These are phyloP conservation scores for Drosophila nikananu DNA, from an alignment of 1,140 invertebrate species.

Conservation along the genomic window DNA sequence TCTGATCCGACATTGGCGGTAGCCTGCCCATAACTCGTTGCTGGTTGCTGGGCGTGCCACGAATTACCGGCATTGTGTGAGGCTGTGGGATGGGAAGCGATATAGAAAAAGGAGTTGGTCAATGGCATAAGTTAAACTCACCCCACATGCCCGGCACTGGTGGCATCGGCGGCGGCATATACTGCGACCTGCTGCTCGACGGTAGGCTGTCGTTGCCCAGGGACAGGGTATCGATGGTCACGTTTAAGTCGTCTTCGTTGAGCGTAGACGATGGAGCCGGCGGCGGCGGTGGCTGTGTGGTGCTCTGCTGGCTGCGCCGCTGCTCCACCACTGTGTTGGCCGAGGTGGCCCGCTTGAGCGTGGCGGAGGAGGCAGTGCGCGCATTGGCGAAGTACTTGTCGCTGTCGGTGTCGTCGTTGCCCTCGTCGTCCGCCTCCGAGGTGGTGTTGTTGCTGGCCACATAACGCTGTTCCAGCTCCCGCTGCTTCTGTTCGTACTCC, in stretches of 20 bases:
- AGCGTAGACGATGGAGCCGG: slow-evolving; percentile 43
- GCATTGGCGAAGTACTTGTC: slow-evolving; percentile 63
- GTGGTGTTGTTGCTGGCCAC: slow-evolving; percentile 64
- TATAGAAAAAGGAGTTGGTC: not conserved
- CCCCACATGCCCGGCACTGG: slow-evolving; percentile 74
- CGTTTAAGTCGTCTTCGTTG: slow-evolving; percentile 67
- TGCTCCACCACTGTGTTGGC: slow-evolving; percentile 67
- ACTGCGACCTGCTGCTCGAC: slow-evolving; percentile 80
- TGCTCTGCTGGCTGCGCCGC: slow-evolving; percentile 35
- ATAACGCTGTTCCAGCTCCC: slow-evolving; percentile 71
- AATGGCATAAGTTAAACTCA: slow-evolving; percentile 33
- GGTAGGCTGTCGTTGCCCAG: slow-evolving; percentile 78
- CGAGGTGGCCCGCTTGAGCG: slow-evolving; percentile 60
- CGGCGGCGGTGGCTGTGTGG: slow-evolving; percentile 6
- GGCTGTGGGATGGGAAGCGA: slow-evolving; percentile 7
- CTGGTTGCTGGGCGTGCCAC: slow-evolving; percentile 58
- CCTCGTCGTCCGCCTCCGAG: slow-evolving; percentile 79
- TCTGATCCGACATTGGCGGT: slow-evolving; percentile 18
- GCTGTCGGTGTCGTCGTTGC: slow-evolving; percentile 76
- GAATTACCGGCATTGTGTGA: slow-evolving; percentile 44
- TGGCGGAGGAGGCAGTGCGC: slow-evolving; percentile 61
- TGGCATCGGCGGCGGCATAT: slow-evolving; percentile 81
- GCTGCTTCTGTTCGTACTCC: slow-evolving; percentile 79
- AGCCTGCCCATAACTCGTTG: slow-evolving; percentile 34
- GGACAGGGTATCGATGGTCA: slow-evolving; percentile 69